A percentile compares a stretch with the other conserved stretches of the same genome.
Evolutionary conservation across 2,797 vertebrate species (phyloP).

Genomic region (Eulemur mongoz): DNA sequence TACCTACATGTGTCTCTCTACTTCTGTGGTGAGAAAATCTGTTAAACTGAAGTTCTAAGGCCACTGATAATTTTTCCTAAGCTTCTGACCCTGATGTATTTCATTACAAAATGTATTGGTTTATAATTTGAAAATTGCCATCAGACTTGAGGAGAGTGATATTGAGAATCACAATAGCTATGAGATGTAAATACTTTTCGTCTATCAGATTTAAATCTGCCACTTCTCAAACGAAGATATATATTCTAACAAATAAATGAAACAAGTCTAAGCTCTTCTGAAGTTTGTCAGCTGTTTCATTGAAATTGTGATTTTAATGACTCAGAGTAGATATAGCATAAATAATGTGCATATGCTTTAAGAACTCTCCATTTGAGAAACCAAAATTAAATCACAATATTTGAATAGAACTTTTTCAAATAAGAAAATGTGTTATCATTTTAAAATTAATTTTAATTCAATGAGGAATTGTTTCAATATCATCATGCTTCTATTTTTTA

Average conservation of each 20-base stretch:
- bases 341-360: background rate
- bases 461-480: background rate
- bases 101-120: background rate
- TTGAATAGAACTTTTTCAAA: background rate
- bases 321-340: background rate
- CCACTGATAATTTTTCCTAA: background rate
- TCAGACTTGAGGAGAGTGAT: background rate
- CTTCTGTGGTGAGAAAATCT: background rate
- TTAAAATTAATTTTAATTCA: background rate
- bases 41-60: background rate
- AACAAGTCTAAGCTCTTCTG: background rate
- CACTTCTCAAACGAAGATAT: background rate
- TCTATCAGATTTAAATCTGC: background rate
- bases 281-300: background rate
- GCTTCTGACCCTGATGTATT: background rate
- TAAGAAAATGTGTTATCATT: background rate
- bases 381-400: background rate
- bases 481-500: background rate
- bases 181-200: background rate
- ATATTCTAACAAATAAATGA: background rate
- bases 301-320: background rate
- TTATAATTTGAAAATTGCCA: background rate
- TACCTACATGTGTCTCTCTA: background rate
- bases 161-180: background rate
- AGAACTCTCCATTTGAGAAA: background rate